Percentiles rank a stretch among this genome's conserved stretches.
Conservation (phyloP, 2,888 invertebrate genomes). For the Pristionchus mayeri region DNA sequence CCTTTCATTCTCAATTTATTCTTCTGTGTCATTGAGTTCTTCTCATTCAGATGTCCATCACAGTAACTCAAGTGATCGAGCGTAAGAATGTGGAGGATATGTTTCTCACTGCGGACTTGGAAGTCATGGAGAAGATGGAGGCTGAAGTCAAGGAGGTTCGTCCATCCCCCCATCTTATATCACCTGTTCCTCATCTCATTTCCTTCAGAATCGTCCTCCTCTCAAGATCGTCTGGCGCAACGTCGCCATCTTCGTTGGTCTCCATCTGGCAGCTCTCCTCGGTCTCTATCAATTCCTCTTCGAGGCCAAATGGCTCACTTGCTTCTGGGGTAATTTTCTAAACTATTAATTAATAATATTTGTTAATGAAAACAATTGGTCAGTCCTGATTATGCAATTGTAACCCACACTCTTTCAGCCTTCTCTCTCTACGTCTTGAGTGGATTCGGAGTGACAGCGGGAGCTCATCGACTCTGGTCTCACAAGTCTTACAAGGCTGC, state of each 20-base stretch:
- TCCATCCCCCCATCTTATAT: not conserved
- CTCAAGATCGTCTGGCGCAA: slow-evolving; percentile 73
- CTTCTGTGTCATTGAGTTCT: too few species aligned
- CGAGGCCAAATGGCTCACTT: slow-evolving; percentile 72
- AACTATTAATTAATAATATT: not conserved
- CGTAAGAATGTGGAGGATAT: slow-evolving; percentile 44
- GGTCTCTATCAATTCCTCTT: slow-evolving; percentile 70
- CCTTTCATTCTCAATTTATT: slow-evolving; percentile 86
- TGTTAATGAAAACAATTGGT: not conserved
- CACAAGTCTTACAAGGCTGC: slow-evolving; percentile 93
- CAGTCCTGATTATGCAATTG: not conserved
- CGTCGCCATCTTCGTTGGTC: slow-evolving; percentile 69
- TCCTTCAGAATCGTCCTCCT: slow-evolving; percentile 2
- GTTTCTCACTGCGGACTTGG: slow-evolving; percentile 35
- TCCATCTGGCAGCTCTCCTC: slow-evolving; percentile 71
- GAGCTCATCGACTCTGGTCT: slow-evolving; percentile 94
- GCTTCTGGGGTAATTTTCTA: slow-evolving; percentile 67
- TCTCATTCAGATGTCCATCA: slow-evolving; percentile 7
- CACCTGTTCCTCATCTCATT: not conserved
- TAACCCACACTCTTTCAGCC: slow-evolving; percentile 58
- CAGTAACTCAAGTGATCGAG: not conserved
- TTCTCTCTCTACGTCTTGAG: slow-evolving; percentile 78
- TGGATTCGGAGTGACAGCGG: slow-evolving; percentile 91
- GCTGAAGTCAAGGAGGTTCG: slow-evolving; percentile 32
- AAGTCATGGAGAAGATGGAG: slow-evolving; percentile 47